A percentile compares a stretch with the other conserved stretches of the same genome.
phyloP scores from a whole-genome alignment of 1,140 invertebrate species.

The Brachionus rubens region DNA sequence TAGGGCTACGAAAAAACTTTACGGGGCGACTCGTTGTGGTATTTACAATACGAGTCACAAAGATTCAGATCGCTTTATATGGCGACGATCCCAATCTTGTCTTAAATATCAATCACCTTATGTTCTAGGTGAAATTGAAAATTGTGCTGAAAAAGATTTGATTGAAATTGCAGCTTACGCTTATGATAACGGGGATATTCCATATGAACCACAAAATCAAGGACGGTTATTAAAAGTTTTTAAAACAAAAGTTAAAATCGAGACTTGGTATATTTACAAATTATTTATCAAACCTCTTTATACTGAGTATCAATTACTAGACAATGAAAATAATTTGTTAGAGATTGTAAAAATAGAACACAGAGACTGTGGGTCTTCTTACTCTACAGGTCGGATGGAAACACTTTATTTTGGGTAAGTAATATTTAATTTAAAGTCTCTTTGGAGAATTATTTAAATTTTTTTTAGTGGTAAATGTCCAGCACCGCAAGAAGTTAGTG shows the following conservation, averaged over 20 bases:
- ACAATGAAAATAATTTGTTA: neutral
- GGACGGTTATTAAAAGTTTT: slow-evolving; percentile 24
- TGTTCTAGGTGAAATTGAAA: neutral
- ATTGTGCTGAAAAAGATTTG: slow-evolving; percentile 8
- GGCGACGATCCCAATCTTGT: slow-evolving; percentile 22
- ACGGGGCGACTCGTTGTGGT: slow-evolving; percentile 37
- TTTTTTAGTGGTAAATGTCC: slow-evolving; percentile 21
- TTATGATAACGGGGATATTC: slow-evolving; percentile 32
- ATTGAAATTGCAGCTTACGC: slow-evolving; percentile 44
- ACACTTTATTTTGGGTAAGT: slow-evolving; percentile 40
- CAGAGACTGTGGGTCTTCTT: slow-evolving; percentile 31
- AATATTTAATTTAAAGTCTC: neutral
- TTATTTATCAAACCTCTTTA: neutral
- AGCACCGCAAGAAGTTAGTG: slow-evolving; percentile 16
- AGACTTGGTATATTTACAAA: slow-evolving; percentile 5
- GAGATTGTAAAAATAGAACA: slow-evolving; percentile 16
- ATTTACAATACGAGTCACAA: slow-evolving; percentile 4
- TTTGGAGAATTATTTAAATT: neutral
- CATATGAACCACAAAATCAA: slow-evolving; percentile 33
- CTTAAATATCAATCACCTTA: neutral
- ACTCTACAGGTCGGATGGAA: slow-evolving; percentile 3
- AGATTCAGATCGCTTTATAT: slow-evolving; percentile 40
- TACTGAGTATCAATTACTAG: slow-evolving; percentile 28
- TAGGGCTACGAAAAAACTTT: slow-evolving; percentile 40
- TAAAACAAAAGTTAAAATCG: slow-evolving; percentile 31